These are phyloP conservation scores for Hypolimnas misippus DNA, from an alignment of 2,888 invertebrate genomes.

Conservation along the genomic window DNA sequence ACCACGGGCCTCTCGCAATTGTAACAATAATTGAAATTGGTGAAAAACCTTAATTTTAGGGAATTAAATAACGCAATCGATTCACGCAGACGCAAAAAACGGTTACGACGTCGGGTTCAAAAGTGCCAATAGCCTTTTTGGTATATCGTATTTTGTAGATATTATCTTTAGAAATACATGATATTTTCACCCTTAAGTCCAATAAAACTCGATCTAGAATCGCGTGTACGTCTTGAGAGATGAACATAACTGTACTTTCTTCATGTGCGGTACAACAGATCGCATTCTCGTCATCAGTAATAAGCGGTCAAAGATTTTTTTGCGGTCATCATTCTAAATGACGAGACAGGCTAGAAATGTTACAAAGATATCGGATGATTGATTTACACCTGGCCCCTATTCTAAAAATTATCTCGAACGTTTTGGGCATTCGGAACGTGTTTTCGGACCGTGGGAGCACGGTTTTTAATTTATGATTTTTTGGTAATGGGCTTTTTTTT, in stretches of 20 bases:
- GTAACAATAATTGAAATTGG: conserved; percentile 5
- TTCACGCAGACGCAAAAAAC: conserved; percentile 26
- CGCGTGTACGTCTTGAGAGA: conserved; percentile 10
- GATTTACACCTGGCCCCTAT: conserved; percentile 35
- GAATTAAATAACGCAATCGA: conserved; percentile 3
- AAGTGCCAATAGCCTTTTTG: conserved; percentile 29
- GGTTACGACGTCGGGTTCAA: conserved; percentile 16
- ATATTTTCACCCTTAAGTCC: conserved; percentile 1
- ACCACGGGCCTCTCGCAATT: neutral
- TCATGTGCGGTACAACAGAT: conserved; percentile 37
- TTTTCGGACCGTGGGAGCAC: conserved; percentile 15
- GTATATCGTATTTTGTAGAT: conserved; percentile 29
- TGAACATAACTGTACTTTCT: conserved; percentile 39
- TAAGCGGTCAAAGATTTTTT: conserved; percentile 40
- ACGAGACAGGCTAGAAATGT: conserved; percentile 38
- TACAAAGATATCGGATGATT: conserved; percentile 37
- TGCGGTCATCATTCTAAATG: conserved; percentile 40
- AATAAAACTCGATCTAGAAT: conserved; percentile 11
- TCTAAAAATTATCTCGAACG: conserved; percentile 11
- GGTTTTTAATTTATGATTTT: neutral
- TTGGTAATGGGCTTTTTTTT: neutral
- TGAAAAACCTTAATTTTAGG: conserved; percentile 19
- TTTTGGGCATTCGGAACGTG: conserved; percentile 12
- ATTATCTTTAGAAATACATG: conserved; percentile 14
- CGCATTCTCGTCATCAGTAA: conserved; percentile 28